Base-by-base conservation (phyloP, 37 sponge, comb jelly and placozoan genomes). In the Halichondria panicea region DNA sequence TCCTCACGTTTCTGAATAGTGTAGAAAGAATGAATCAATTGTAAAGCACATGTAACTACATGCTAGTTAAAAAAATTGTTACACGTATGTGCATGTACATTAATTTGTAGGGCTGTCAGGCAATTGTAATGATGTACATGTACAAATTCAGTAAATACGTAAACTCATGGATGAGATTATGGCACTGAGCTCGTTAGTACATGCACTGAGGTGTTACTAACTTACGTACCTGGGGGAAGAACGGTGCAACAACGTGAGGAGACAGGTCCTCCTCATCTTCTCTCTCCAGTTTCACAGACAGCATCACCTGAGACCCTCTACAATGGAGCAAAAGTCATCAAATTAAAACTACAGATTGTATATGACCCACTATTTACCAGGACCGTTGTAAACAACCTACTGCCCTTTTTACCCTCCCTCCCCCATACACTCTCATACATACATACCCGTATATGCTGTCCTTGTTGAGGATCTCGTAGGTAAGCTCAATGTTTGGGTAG, bases 401-500 rank as follows among this genome's bases (percentile, higher is more conserved):
- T 18, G 15, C 52, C 11, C 15, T 18, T 15, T 48, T 48, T 15
- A 48, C 13, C 15, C 11, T 15, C 11, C 11, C 24, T n/a, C 69
- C 22, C 39, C 9, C 39, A 37, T 8, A 13, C 22, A 13, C 66
- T 65, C 36, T 12, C 36, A 9, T 12, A 19, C 28, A 0, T 39
- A 18, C 43, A 37, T 38, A 93, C 95, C 91, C 84, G 39, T 65
- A 34, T n/a, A 97, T 74, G 36, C 76, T 55, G 55, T 89, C 89
- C 48, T 93, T 77, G 58, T 93, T 85, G 7, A 60, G 62, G 15
- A 97, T 72, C 35, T 93, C 92, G 68, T 83, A 94, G 15, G 55
- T 66, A 4, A 98, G 72, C 30, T 98, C 96, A 69, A 98, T 95
- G 73, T 95, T 98, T 8, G 99, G 99, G 64, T 98, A 98, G 56